phyloP scores from a whole-genome alignment of 1,140 invertebrate species.

The Diploscapter pachys region DNA sequence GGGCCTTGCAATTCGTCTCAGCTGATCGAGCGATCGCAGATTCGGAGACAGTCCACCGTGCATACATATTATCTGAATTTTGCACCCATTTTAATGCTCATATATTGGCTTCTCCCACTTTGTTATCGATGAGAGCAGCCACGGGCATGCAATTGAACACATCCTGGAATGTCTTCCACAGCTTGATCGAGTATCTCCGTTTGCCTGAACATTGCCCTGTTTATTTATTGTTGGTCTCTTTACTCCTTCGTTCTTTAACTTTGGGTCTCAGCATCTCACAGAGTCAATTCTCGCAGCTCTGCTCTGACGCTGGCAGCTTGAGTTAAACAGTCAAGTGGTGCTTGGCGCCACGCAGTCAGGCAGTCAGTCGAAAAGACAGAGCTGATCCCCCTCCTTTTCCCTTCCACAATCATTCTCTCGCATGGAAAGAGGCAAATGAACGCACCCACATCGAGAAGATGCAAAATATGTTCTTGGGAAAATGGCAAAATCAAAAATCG shows the following conservation, averaged over 20 bases:
- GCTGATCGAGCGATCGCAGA: constrained; percentile 64
- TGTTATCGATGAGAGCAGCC: constrained; percentile 82
- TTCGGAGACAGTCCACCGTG: constrained; percentile 71
- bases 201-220: constrained; percentile 60
- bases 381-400: background rate
- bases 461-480: background rate
- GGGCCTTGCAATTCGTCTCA: constrained; percentile 54
- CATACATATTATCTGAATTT: constrained; percentile 74
- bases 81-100: too few species aligned
- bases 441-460: background rate
- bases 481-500: background rate
- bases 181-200: constrained; percentile 64
- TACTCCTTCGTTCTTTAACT: too few species aligned
- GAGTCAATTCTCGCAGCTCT: too few species aligned
- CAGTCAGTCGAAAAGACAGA: background rate
- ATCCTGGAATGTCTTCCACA: constrained; percentile 66
- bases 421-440: background rate
- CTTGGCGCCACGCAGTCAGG: background rate
- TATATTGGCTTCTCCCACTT: too few species aligned
- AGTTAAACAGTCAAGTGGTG: too few species aligned
- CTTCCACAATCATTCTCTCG: background rate
- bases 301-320: too few species aligned
- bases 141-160: constrained; percentile 61
- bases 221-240: too few species aligned
- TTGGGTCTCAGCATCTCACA: too few species aligned